Evolutionary conservation across 2,888 invertebrate species (phyloP).

Genomic region (Hypomecis atomaria): DNA sequence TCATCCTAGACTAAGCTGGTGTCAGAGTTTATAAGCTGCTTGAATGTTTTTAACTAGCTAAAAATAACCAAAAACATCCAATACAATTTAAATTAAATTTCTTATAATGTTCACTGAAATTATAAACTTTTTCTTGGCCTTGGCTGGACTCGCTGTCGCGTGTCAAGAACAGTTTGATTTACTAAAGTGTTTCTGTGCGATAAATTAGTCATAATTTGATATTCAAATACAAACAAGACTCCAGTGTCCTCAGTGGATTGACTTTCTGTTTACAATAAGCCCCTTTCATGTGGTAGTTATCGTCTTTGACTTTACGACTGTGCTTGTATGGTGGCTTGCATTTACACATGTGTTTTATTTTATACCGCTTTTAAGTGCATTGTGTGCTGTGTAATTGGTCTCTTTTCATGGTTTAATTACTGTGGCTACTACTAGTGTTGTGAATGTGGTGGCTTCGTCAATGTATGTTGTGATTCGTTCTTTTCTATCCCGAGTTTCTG

Average conservation of each 20-base stretch:
- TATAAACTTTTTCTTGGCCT: no score
- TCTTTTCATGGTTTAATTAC: neutral
- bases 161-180: neutral
- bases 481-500: no score
- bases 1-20: no score
- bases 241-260: conserved; percentile 8
- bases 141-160: no score
- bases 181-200: neutral
- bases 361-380: conserved; percentile 21
- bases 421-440: no score
- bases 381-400: conserved; percentile 6
- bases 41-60: no score
- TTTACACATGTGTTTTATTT: conserved; percentile 30
- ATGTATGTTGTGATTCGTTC: no score
- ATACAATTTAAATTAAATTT: no score
- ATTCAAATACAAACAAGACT: conserved; percentile 2
- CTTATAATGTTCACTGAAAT: no score
- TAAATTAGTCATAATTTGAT: conserved; percentile 12
- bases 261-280: conserved; percentile 25
- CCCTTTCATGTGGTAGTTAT: conserved; percentile 30
- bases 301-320: conserved; percentile 29
- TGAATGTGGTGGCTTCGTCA: no score
- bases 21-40: no score
- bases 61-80: no score
- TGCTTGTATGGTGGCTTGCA: conserved; percentile 26